phyloP scores from a whole-genome alignment of 2,113 vertebrate genomes.

The Seriola aureovittata region DNA sequence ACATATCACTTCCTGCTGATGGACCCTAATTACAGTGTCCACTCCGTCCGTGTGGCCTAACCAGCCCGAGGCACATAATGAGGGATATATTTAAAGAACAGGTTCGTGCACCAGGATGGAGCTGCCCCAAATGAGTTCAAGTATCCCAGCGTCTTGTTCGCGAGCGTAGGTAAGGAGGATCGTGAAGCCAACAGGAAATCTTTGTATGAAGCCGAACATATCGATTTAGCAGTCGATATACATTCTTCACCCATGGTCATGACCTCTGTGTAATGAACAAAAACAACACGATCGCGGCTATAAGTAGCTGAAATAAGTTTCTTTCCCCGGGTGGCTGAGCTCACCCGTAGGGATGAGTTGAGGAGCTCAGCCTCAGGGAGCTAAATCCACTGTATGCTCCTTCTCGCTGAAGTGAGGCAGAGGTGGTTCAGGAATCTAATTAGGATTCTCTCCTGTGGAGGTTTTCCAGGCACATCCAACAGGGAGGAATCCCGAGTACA shows the following conservation, averaged over 20 bases:
- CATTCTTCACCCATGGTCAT: neutral
- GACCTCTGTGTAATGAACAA: constrained; percentile 12
- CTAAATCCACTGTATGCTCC: neutral
- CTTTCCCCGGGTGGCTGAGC: neutral
- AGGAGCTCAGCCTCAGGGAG: neutral
- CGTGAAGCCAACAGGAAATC: neutral
- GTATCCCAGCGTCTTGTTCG: neutral
- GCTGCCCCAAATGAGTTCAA: neutral
- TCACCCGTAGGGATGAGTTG: neutral
- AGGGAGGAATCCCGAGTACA: constrained; percentile 1
- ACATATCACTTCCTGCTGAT: constrained; percentile 28
- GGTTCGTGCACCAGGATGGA: neutral
- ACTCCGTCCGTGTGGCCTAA: neutral
- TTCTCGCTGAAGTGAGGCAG: neutral
- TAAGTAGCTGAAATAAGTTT: constrained; percentile 5
- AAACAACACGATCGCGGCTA: neutral
- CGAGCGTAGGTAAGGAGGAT: neutral
- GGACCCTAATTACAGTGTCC: constrained; percentile 35
- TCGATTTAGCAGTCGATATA: neutral
- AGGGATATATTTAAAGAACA: constrained; percentile 11
- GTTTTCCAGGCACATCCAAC: neutral
- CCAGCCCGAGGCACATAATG: neutral
- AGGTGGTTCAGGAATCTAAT: constrained; percentile 12
- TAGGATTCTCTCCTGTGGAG: neutral
- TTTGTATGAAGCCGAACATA: neutral